phyloP scores from a whole-genome alignment of 1,140 invertebrate species.

The Ceratosolen solmsi region DNA sequence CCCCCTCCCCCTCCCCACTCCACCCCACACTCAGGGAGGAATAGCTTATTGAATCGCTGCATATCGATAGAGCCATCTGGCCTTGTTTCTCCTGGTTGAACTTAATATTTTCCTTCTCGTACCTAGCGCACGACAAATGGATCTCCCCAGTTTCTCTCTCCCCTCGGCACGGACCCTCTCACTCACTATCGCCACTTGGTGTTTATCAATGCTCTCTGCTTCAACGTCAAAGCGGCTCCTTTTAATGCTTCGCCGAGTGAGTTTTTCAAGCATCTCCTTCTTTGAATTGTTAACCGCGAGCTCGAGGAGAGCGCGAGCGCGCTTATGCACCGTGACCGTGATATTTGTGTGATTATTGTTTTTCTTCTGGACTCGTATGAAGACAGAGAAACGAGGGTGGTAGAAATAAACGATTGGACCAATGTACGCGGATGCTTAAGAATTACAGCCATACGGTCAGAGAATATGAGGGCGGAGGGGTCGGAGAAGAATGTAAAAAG shows the following conservation, averaged over 20 bases:
- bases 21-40: no score
- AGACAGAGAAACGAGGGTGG: not conserved
- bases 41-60: constrained; percentile 42
- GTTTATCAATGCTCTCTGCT: constrained; percentile 61
- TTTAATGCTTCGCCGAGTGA: constrained; percentile 56
- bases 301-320: no score
- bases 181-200: constrained; percentile 39
- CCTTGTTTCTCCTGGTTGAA: constrained; percentile 18
- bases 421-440: not conserved
- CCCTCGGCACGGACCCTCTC: not conserved
- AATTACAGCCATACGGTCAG: not conserved
- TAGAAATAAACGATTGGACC: not conserved
- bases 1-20: no score
- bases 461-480: not conserved
- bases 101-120: constrained; percentile 47
- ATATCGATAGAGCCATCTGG: constrained; percentile 47
- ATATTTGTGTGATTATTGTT: not conserved
- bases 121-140: not conserved
- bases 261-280: constrained; percentile 54
- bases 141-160: not conserved
- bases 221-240: constrained; percentile 57
- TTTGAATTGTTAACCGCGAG: constrained; percentile 45
- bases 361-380: not conserved
- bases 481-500: not conserved
- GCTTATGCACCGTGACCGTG: not conserved